Evolutionary conservation across 2,797 vertebrate genomes (phyloP).

Genomic region (Propithecus deckenii): DNA sequence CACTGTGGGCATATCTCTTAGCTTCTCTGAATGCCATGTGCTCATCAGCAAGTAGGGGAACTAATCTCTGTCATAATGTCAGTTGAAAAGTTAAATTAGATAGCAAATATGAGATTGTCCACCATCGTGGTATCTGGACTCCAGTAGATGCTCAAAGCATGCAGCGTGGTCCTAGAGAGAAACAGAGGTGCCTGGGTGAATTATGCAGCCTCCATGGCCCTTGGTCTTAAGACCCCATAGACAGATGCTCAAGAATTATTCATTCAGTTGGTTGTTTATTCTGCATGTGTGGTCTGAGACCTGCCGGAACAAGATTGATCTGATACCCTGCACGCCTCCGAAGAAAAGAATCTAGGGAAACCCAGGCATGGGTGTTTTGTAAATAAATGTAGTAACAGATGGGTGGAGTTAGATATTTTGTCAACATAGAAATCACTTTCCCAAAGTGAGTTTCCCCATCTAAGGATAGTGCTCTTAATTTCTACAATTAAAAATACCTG

Average conservation of each 20-base stretch:
- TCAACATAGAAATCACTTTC: slow-evolving; percentile 73
- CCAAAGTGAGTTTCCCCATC: slow-evolving; percentile 56
- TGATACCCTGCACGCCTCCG: neutral
- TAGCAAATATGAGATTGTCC: neutral
- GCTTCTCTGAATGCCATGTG: neutral
- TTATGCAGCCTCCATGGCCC: neutral
- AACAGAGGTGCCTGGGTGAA: neutral
- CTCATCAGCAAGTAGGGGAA: neutral
- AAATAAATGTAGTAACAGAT: slow-evolving; percentile 65
- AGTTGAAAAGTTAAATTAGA: neutral
- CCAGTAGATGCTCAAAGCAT: rapidly evolving
- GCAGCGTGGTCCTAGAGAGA: rapidly evolving
- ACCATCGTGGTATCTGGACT: neutral
- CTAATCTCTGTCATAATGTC: neutral
- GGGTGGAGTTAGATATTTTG: slow-evolving; percentile 71
- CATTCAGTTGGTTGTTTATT: neutral
- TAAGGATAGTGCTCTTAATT: slow-evolving; percentile 60
- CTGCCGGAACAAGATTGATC: neutral
- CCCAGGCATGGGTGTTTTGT: neutral
- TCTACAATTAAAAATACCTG: slow-evolving; percentile 71
- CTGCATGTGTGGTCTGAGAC: neutral
- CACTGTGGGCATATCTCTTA: neutral
- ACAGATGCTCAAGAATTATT: neutral
- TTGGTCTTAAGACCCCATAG: neutral
- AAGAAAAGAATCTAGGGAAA: neutral